Percentiles rank a stretch among this genome's conserved stretches.
Conservation (phyloP, 1,140 invertebrate genomes). For the Berghia stephanieae region DNA sequence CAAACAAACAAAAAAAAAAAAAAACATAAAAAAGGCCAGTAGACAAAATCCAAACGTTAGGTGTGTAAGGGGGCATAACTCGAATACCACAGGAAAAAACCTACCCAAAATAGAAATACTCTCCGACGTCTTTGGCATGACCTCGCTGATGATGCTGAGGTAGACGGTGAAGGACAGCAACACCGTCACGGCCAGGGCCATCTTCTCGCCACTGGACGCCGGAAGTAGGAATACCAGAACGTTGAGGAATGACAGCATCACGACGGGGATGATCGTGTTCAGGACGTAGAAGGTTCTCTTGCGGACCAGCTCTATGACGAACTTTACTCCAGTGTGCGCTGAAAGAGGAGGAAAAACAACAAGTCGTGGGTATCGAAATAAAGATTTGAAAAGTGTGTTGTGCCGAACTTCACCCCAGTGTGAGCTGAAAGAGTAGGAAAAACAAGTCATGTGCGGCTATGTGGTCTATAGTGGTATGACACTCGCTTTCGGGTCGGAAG, state of each 20-base stretch:
- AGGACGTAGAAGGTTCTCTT: constrained; percentile 67
- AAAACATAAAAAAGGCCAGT: no score
- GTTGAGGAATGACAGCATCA: constrained; percentile 71
- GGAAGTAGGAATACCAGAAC: constrained; percentile 72
- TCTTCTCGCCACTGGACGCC: constrained; percentile 72
- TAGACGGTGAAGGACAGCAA: constrained; percentile 72
- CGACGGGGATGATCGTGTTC: constrained; percentile 72
- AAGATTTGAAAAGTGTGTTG: no score
- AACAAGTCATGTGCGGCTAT: no score
- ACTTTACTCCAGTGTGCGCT: constrained; percentile 51
- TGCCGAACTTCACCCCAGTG: no score
- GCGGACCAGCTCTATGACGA: constrained; percentile 56
- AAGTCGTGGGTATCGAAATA: not conserved
- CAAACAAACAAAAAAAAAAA: no score
- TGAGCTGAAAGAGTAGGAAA: no score
- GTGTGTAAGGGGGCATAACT: no score
- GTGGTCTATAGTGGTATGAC: no score
- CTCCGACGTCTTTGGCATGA: constrained; percentile 72
- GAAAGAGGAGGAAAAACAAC: not conserved
- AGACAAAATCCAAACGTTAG: no score
- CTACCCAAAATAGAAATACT: constrained; percentile 71
- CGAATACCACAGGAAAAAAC: not conserved
- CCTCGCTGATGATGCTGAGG: constrained; percentile 72
- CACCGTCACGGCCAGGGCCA: constrained; percentile 71
- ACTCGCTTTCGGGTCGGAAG: no score